phyloP scores from a whole-genome alignment of 1,140 invertebrate species.

The Brachionus plicatilis region DNA sequence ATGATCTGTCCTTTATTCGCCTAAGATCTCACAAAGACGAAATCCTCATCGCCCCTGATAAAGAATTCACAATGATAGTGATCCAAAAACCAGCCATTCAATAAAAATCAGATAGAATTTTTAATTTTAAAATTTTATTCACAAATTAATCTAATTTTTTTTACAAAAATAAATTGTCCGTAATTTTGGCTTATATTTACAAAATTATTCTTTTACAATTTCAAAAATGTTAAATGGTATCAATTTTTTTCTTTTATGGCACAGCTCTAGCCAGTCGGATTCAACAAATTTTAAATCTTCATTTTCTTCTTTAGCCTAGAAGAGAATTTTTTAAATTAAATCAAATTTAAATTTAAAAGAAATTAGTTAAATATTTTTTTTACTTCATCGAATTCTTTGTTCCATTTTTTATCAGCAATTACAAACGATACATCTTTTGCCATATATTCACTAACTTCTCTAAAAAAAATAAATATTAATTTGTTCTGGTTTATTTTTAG shows the following conservation, averaged over 20 bases:
- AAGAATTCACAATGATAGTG: slow-evolving; percentile 35
- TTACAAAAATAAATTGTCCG: neutral
- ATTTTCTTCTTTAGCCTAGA: slow-evolving; percentile 2
- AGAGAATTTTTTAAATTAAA: neutral
- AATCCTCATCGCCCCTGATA: slow-evolving; percentile 85
- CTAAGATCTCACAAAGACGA: slow-evolving; percentile 93
- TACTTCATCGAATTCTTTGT: slow-evolving; percentile 30
- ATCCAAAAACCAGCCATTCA: slow-evolving; percentile 30
- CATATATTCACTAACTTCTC: slow-evolving; percentile 37
- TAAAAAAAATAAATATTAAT: neutral
- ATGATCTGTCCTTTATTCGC: slow-evolving; percentile 89
- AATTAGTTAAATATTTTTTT: neutral
- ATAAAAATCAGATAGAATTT: neutral
- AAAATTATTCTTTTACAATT: neutral
- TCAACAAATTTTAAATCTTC: slow-evolving; percentile 17
- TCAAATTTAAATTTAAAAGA: too few relatives aligned
- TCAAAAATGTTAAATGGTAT: neutral
- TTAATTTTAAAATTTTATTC: neutral
- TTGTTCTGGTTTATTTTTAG: neutral
- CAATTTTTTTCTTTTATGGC: slow-evolving; percentile 11
- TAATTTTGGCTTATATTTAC: neutral
- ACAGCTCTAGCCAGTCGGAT: slow-evolving; percentile 5
- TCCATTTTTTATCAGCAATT: slow-evolving; percentile 28
- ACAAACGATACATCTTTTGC: neutral
- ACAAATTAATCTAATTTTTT: neutral